These are phyloP conservation scores for Philhelius pedissequus DNA, from an alignment of 2,888 invertebrate species.

Conservation along the genomic window DNA sequence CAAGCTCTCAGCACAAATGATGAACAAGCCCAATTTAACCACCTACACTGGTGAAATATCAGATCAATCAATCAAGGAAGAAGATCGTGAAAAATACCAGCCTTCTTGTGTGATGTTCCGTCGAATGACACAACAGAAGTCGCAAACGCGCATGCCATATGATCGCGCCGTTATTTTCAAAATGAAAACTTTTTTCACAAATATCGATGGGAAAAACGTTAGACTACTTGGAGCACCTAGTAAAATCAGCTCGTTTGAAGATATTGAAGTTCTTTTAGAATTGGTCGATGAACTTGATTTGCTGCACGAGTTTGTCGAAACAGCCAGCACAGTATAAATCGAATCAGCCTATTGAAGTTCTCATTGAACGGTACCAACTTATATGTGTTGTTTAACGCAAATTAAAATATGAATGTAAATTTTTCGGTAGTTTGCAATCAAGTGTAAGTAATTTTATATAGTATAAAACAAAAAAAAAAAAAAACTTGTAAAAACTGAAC, in stretches of 20 bases:
- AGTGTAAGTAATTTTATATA: slow-evolving; percentile 48
- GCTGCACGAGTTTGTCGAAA: slow-evolving; percentile 75
- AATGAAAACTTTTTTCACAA: slow-evolving; percentile 77
- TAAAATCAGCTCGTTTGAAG: slow-evolving; percentile 74
- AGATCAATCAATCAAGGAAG: slow-evolving; percentile 75
- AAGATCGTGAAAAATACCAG: slow-evolving; percentile 77
- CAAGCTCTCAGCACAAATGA: slow-evolving; percentile 72
- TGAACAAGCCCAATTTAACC: slow-evolving; percentile 72
- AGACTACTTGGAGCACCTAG: slow-evolving; percentile 78
- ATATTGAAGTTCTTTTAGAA: slow-evolving; percentile 77
- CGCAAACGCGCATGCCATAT: slow-evolving; percentile 75
- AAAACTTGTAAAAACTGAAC: slow-evolving; percentile 35
- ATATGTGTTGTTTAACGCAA: slow-evolving; percentile 30
- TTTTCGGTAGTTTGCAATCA: slow-evolving; percentile 40
- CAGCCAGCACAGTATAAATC: slow-evolving; percentile 56
- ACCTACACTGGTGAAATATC: slow-evolving; percentile 76
- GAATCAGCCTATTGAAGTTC: not conserved
- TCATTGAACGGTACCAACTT: not conserved
- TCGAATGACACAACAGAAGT: slow-evolving; percentile 72
- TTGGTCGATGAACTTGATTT: slow-evolving; percentile 77
- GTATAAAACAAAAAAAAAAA: slow-evolving; percentile 29
- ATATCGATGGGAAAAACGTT: slow-evolving; percentile 78
- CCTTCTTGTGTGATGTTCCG: slow-evolving; percentile 78
- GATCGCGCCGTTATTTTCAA: slow-evolving; percentile 79
- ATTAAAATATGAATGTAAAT: slow-evolving; percentile 53